These are phyloP conservation scores for Eulithis testata DNA, from an alignment of 2,888 invertebrate genomes.

Conservation along the genomic window DNA sequence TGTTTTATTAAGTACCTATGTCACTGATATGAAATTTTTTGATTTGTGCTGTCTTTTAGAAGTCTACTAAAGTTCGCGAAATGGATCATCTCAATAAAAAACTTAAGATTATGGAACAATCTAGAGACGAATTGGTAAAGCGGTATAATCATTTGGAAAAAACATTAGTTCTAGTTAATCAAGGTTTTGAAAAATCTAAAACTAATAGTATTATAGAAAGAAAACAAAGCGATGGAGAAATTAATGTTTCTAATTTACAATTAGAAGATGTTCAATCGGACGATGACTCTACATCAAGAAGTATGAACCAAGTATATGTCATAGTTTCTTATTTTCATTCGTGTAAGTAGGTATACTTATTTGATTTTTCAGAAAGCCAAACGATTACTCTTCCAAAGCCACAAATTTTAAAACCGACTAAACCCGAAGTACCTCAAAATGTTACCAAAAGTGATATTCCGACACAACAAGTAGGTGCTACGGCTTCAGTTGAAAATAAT, in stretches of 20 bases:
- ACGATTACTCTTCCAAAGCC: constrained; percentile 68
- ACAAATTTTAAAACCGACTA: constrained; percentile 51
- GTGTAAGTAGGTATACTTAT: constrained; percentile 7
- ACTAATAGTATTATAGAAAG: constrained; percentile 37
- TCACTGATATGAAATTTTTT: not conserved
- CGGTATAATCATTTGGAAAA: constrained; percentile 68
- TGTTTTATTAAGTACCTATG: not conserved
- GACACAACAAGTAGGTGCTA: constrained; percentile 17
- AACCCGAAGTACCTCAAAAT: constrained; percentile 33
- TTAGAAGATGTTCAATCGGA: constrained; percentile 70
- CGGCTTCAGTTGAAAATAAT: constrained; percentile 14
- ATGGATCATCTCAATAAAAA: constrained; percentile 64
- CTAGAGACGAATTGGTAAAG: constrained; percentile 58
- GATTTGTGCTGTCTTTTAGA: constrained; percentile 49
- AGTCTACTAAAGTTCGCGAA: constrained; percentile 62
- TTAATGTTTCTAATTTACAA: constrained; percentile 48
- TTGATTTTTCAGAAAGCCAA: constrained; percentile 60
- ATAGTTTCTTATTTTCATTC: not conserved
- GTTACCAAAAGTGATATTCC: constrained; percentile 15
- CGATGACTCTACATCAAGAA: constrained; percentile 60
- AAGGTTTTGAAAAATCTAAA: constrained; percentile 58
- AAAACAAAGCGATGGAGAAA: constrained; percentile 39
- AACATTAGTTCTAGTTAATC: constrained; percentile 66
- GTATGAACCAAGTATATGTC: constrained; percentile 48
- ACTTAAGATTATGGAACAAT: constrained; percentile 58